These are phyloP conservation scores for Channa argus DNA, from an alignment of 2,113 vertebrate species.

Conservation along the genomic window DNA sequence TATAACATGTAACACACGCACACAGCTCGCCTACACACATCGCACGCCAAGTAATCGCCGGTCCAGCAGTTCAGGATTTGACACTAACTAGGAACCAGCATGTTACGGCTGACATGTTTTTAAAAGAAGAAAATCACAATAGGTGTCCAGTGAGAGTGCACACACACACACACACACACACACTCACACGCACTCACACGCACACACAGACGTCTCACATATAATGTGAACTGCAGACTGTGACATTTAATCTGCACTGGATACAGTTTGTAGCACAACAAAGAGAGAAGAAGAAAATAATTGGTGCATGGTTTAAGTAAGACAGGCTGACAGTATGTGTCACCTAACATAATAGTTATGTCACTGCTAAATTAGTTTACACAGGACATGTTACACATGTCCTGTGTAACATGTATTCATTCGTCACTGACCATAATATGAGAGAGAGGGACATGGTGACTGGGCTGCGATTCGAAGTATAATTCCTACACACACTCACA, in stretches of 20 bases:
- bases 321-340: background rate
- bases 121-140: slow-evolving; percentile 1
- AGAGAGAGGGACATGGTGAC: too few relatives aligned
- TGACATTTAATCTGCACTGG: slow-evolving; percentile 26
- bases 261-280: background rate
- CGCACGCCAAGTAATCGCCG: background rate
- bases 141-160: background rate
- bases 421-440: too few relatives aligned
- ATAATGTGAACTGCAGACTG: background rate
- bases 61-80: background rate
- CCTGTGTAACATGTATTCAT: too few relatives aligned
- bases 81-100: slow-evolving; percentile 32
- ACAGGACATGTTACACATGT: too few relatives aligned
- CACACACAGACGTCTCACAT: background rate
- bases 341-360: too few relatives aligned
- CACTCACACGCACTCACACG: background rate
- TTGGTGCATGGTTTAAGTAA: background rate
- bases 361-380: too few relatives aligned
- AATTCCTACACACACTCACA: too few relatives aligned
- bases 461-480: too few relatives aligned
- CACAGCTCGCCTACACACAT: background rate
- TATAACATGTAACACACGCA: background rate
- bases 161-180: slow-evolving; percentile 1
- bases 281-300: background rate
- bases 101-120: slow-evolving; percentile 14